Base-by-base conservation (phyloP, 1,140 invertebrate genomes). In the Drosophila kanapiae region DNA sequence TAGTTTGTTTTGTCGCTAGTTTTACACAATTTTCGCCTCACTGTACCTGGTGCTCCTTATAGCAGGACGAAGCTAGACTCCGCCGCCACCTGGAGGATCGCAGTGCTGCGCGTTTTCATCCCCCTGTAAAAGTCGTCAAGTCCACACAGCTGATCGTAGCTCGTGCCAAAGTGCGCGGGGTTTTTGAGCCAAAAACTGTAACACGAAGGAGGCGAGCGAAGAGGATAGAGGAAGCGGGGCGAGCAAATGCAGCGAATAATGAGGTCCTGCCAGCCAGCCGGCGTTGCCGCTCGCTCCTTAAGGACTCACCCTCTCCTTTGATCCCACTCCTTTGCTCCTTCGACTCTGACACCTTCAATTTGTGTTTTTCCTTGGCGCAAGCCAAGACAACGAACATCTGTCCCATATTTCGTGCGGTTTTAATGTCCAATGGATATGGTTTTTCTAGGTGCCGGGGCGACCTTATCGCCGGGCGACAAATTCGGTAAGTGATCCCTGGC, bases 91-190 rank as follows among this genome's bases (percentile, higher is more conserved):
- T 78, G 63, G 75, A 69, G 56, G 75, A 40, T 10, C 49, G 31
- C 49, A 18, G 27, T n/a, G 64, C 49, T 56, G 35, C 8, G 53
- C 35, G 53, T 56, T 79, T 78, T 78, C 76, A 78, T 78, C 76
- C 75, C 76, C 76, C 65, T 72, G 56, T 56, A 48, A 51, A 51
- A 51, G 72, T 67, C 74, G 29, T 51, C 49, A 56, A 38, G 53
- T 56, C 53, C 35, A 23, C 77, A 79, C 77, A 79, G 78, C 78
- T 80, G 77, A 80, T 80, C 76, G 58, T 90, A 90, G 85, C 85
- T 90, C 85, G 85, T 90, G 85, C 85, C 85, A 90, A 88, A 90
- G 75, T 83, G 85, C 85, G 85, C 85, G 85, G 79, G 85, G 81
- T 88, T 88, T 84, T 84, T 56, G 60, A 63, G 47, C 33, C 75